Conservation (phyloP, 2,113 vertebrate species). For the Thamnophis sirtalis region DNA sequence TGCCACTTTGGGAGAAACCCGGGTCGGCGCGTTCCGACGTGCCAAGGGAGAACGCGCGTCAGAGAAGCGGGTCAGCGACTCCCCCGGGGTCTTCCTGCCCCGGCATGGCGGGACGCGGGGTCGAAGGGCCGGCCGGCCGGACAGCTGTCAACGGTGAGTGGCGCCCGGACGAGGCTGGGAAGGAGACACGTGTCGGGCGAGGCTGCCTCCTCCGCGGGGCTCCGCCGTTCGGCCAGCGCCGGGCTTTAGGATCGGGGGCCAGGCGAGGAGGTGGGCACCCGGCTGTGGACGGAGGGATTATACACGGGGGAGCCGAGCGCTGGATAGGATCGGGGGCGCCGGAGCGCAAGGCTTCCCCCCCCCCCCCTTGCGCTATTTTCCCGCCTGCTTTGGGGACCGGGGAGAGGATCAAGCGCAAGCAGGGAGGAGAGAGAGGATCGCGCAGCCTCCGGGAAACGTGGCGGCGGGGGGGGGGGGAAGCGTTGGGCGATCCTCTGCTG, state of each 20-base stretch:
- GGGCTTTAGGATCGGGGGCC: too few relatives aligned
- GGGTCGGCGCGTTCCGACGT: neutral
- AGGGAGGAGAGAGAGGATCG: neutral
- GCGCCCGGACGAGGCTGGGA: neutral
- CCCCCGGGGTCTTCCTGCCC: neutral
- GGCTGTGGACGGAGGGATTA: too few relatives aligned
- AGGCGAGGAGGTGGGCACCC: too few relatives aligned
- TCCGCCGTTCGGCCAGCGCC: too few relatives aligned
- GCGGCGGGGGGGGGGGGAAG: too few relatives aligned
- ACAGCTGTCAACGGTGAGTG: slow-evolving; percentile 7
- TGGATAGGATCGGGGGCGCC: neutral
- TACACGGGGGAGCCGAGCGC: neutral
- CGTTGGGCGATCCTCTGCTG: neutral
- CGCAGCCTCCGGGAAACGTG: too few relatives aligned
- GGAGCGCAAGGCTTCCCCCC: too few relatives aligned
- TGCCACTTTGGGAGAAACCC: neutral
- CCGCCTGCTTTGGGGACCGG: too few relatives aligned
- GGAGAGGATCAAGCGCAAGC: too few relatives aligned
- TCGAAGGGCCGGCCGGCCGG: neutral
- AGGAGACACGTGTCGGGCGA: neutral
- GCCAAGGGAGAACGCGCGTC: neutral
- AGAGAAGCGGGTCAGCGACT: too few relatives aligned
- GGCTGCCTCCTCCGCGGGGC: too few relatives aligned
- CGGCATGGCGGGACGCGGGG: neutral
- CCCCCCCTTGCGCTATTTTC: neutral